Conservation (phyloP, 1,140 invertebrate species). For the Adoxophyes honmai region DNA sequence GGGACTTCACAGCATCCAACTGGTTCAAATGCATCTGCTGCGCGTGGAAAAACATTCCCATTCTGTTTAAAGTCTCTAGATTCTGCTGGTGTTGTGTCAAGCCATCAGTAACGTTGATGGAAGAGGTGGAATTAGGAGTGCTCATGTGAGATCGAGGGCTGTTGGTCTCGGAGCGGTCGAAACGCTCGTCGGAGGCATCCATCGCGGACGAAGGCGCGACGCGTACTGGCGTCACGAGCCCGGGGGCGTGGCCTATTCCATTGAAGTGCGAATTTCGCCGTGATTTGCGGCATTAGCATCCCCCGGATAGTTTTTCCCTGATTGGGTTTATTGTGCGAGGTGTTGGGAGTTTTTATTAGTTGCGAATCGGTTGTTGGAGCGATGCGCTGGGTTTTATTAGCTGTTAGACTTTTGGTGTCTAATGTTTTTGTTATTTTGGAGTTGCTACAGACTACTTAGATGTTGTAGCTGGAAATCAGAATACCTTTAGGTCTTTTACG, state of each 20-base stretch:
- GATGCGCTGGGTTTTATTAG: no score
- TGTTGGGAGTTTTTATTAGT: slow-evolving; percentile 37
- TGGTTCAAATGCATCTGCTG: slow-evolving; percentile 67
- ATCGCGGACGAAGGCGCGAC: slow-evolving; percentile 42
- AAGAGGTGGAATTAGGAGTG: slow-evolving; percentile 57
- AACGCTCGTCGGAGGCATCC: slow-evolving; percentile 62
- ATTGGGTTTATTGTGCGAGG: slow-evolving; percentile 68
- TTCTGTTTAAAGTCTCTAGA: slow-evolving; percentile 62
- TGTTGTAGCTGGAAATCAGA: no score
- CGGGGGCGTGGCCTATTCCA: slow-evolving; percentile 49
- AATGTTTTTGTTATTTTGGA: no score
- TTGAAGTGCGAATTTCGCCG: slow-evolving; percentile 73
- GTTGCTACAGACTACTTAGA: no score
- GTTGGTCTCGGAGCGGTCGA: slow-evolving; percentile 58
- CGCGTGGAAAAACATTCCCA: slow-evolving; percentile 72
- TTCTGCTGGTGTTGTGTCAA: slow-evolving; percentile 62
- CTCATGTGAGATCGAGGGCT: slow-evolving; percentile 63
- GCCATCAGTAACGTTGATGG: slow-evolving; percentile 49
- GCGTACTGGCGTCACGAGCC: slow-evolving; percentile 38
- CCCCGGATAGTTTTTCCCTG: slow-evolving; percentile 68
- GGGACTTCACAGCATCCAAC: slow-evolving; percentile 60
- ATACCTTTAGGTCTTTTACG: no score
- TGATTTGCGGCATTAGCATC: slow-evolving; percentile 70
- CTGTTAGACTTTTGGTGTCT: no score
- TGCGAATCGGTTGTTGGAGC: slow-evolving; percentile 17